Conservation (phyloP, 2,113 vertebrate genomes). For the Protobothrops mucrosquamatus region DNA sequence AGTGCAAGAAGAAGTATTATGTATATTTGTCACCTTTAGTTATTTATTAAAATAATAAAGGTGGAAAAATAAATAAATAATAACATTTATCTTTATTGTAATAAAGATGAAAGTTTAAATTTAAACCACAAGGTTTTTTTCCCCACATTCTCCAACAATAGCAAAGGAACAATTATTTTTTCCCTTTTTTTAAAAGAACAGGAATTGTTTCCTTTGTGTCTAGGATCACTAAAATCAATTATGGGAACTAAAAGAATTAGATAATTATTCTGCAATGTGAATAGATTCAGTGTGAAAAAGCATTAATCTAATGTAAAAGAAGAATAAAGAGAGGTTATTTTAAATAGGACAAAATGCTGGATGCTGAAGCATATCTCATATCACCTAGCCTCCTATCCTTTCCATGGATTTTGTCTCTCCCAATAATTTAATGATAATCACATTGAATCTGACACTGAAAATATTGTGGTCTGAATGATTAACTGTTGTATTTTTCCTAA, state of each 20-base stretch:
- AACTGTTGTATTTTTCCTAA: neutral
- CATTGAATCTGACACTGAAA: neutral
- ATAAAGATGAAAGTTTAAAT: neutral
- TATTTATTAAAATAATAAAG: neutral
- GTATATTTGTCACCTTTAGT: too few species aligned
- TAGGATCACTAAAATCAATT: conserved; percentile 38
- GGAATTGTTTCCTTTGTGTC: neutral
- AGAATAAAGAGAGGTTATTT: conserved; percentile 6
- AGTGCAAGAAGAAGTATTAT: too few species aligned
- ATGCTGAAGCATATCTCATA: conserved; percentile 14
- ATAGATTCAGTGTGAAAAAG: conserved; percentile 40
- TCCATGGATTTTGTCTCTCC: too few species aligned
- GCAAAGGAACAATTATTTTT: neutral
- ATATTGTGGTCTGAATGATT: neutral
- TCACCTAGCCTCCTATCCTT: neutral
- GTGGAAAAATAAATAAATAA: neutral
- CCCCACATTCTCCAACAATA: neutral
- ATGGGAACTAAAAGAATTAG: conserved; percentile 37
- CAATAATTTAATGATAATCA: neutral
- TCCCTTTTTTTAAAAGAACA: neutral
- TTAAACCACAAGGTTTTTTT: neutral
- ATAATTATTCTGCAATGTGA: conserved; percentile 52
- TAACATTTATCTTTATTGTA: neutral
- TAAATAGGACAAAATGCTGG: conserved; percentile 13
- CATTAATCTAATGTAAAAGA: conserved; percentile 27